A percentile compares a stretch with the other conserved stretches of the same genome.
These are phyloP conservation scores for Euproctis similis DNA, from an alignment of 2,888 invertebrate species.

Conservation along the genomic window DNA sequence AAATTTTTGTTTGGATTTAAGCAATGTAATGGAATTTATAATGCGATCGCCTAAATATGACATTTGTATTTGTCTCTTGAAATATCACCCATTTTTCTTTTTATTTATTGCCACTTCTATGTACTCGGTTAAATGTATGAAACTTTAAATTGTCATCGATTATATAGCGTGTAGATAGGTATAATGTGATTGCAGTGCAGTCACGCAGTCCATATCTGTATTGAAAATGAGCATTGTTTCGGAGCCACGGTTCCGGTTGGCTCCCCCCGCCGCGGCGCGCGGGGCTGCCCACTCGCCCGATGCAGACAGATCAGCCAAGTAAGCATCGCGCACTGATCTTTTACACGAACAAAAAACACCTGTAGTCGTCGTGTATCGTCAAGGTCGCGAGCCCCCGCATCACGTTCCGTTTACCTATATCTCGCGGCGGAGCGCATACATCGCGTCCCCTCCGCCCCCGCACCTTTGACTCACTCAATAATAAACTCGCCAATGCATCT, in stretches of 20 bases:
- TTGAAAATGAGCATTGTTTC: constrained; percentile 42
- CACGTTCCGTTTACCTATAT: constrained; percentile 73
- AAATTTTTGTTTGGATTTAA: no score
- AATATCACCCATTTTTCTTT: no score
- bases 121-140: no score
- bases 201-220: constrained; percentile 13
- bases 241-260: constrained; percentile 49
- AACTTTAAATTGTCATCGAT: no score
- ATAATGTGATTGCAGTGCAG: constrained; percentile 13
- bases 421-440: constrained; percentile 61
- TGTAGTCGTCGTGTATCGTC: constrained; percentile 72
- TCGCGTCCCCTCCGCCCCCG: constrained; percentile 44
- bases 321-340: constrained; percentile 50
- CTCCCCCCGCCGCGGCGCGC: constrained; percentile 39
- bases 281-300: constrained; percentile 27
- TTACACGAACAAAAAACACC: constrained; percentile 71
- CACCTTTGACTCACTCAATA: constrained; percentile 58
- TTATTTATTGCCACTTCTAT: no score
- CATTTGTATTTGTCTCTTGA: neutral
- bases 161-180: no score
- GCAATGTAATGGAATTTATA: no score
- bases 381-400: constrained; percentile 60
- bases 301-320: constrained; percentile 36
- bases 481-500: constrained; percentile 34
- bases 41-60: no score